Evolutionary conservation across 2,888 invertebrate genomes (phyloP).

Genomic region (Miltochrista miniata): DNA sequence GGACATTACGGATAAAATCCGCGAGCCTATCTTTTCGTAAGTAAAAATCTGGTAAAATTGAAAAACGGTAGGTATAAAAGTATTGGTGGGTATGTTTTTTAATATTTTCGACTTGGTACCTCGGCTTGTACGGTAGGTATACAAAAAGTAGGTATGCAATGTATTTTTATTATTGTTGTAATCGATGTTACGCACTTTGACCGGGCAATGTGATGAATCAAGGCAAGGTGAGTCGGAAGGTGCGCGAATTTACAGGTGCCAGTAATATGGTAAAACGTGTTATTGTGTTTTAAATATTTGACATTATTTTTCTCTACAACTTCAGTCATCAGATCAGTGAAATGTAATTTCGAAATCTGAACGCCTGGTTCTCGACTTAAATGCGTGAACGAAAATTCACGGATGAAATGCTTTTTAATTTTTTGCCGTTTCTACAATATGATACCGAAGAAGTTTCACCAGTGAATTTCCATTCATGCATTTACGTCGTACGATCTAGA

Average conservation of each 20-base stretch:
- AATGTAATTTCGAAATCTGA: no score
- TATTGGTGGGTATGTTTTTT: conserved; percentile 54
- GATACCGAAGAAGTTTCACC: no score
- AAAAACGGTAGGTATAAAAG: conserved; percentile 60
- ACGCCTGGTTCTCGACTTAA: no score
- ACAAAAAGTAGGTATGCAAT: conserved; percentile 34
- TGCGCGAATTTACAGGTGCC: conserved; percentile 25
- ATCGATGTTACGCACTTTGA: conserved; percentile 15
- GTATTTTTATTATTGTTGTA: conserved; percentile 25
- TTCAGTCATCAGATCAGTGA: no score
- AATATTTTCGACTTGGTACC: conserved; percentile 27
- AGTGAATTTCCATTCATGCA: no score
- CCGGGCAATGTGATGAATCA: conserved; percentile 14
- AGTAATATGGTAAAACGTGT: no score
- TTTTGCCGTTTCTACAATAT: no score
- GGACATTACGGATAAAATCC: conserved; percentile 28
- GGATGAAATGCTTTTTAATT: no score
- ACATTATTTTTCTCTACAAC: no score
- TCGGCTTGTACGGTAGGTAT: conserved; percentile 44
- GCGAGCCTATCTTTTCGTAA: conserved; percentile 36
- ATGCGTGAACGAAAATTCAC: no score
- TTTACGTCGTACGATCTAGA: no score
- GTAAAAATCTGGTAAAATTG: conserved; percentile 32
- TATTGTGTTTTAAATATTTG: no score
- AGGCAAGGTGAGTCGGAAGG: conserved; percentile 18